Evolutionary conservation across 2,888 invertebrate genomes (phyloP), one percentile per base, ranked within the genome.

Genomic region (Oxyscelio sp.): DNA sequence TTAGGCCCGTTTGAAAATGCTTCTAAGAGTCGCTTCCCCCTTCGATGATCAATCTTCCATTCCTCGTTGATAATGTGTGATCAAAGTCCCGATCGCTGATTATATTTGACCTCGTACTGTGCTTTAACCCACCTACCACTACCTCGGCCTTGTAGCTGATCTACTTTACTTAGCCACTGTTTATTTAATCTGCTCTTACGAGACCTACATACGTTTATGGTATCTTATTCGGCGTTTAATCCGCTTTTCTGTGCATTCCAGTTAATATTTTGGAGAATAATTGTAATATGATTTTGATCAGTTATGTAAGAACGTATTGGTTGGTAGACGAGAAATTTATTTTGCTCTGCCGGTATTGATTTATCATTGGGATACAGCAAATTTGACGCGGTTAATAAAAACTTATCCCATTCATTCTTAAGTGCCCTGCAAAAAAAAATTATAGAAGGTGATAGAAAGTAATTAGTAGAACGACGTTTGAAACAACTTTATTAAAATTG

Each of bases 151-250:
- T 74, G 74, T 50, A 59, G 80, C 66, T 85, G 86, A 87, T 86
- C 87, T 83, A 85, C 83, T 85, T 85, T 86, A 82, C 78, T 81
- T 79, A 77, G 83, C 79, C 77, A 78, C 65, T 77, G 70, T 74
- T 83, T 80, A 70, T 85, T 87, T 87, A 85, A 88, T 87, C 87
- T 83, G 73, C 83, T 83, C 81, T 87, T 86, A 66, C 79, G 81
- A 77, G 85, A 81, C 81, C 85, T 85, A 78, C 77, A 81, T 81
- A 73, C 79, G 68, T 78, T 83, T 70, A 83, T 71, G 84, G 75
- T 80, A 84, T 84, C 80, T 66, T 73, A 85, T 81, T 85, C 75
- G 70, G 24, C 19, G 22, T 54, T 78, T 79, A 71, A 80, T 80
- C 80, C 75, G 80, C 65, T 84, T 84, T 75, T 68, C 68, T 63